These are phyloP conservation scores for Ptilonorhynchus violaceus DNA, from an alignment of 2,113 vertebrate genomes.

Conservation along the genomic window DNA sequence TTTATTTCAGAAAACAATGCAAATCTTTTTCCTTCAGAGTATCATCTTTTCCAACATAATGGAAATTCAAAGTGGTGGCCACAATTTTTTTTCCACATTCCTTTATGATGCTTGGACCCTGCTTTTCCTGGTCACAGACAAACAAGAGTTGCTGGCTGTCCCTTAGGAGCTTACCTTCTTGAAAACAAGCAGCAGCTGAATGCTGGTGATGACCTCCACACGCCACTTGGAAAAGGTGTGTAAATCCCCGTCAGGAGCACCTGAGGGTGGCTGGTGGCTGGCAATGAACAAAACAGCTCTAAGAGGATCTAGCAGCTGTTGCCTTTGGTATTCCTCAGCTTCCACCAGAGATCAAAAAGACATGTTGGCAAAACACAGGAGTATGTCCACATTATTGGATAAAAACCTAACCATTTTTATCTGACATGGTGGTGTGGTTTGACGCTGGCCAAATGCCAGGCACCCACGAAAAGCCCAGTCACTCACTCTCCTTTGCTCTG, in stretches of 20 bases:
- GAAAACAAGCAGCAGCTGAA: background rate
- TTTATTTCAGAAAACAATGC: background rate
- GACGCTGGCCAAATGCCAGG: too few relatives aligned
- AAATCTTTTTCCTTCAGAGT: background rate
- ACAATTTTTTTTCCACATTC: background rate
- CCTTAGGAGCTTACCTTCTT: background rate
- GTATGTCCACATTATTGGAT: fast-evolving
- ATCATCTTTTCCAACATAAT: background rate
- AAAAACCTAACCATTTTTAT: background rate
- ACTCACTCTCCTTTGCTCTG: too few relatives aligned
- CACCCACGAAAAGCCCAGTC: too few relatives aligned
- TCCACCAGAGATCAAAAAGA: background rate
- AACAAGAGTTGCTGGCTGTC: background rate
- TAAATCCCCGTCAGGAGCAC: background rate
- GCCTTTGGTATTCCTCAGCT: background rate
- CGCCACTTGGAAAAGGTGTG: background rate
- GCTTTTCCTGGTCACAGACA: background rate
- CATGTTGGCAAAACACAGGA: background rate
- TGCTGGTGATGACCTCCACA: background rate
- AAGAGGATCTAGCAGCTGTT: background rate
- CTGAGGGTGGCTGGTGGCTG: background rate
- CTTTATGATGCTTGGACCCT: background rate
- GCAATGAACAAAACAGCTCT: background rate
- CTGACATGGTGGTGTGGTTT: too few relatives aligned
- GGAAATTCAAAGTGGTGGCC: background rate